Conservation (phyloP, 2,888 invertebrate species). For the Lasioglossum figueresi region DNA sequence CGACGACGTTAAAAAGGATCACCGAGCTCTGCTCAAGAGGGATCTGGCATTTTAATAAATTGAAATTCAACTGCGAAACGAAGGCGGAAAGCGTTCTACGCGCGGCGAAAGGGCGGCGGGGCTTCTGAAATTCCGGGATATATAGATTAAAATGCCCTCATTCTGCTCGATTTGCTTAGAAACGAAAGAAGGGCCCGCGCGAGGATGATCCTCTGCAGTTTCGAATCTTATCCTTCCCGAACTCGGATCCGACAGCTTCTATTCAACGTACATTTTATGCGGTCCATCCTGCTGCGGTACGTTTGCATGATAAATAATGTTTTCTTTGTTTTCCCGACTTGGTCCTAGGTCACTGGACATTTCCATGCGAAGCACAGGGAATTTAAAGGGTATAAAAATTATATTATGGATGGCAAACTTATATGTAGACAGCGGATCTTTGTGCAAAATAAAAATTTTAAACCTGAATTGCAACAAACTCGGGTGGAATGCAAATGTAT, state of each 20-base stretch:
- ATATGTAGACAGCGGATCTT: neutral
- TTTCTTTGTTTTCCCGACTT: neutral
- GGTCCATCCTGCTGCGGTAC: neutral
- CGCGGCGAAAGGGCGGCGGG: neutral
- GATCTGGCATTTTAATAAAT: constrained; percentile 65
- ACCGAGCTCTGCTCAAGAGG: constrained; percentile 45
- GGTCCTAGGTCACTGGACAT: neutral
- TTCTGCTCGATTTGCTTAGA: constrained; percentile 51
- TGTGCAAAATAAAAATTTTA: too few relatives aligned
- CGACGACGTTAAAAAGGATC: constrained; percentile 65
- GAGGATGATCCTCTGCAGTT: neutral
- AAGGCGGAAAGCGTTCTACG: constrained; percentile 30
- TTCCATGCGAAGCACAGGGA: too few relatives aligned
- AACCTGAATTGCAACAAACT: too few relatives aligned
- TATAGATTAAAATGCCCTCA: constrained; percentile 55
- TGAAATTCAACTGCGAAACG: constrained; percentile 65
- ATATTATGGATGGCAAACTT: neutral
- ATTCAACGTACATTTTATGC: neutral
- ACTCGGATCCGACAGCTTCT: neutral
- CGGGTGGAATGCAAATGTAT: too few relatives aligned
- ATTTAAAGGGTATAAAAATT: neutral
- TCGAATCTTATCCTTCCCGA: constrained; percentile 16
- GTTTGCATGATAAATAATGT: neutral
- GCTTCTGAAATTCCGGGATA: constrained; percentile 30
- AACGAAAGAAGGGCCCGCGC: constrained; percentile 22